These are phyloP conservation scores for Chloroceryle inda DNA, from an alignment of 2,797 vertebrate genomes.

Conservation along the genomic window DNA sequence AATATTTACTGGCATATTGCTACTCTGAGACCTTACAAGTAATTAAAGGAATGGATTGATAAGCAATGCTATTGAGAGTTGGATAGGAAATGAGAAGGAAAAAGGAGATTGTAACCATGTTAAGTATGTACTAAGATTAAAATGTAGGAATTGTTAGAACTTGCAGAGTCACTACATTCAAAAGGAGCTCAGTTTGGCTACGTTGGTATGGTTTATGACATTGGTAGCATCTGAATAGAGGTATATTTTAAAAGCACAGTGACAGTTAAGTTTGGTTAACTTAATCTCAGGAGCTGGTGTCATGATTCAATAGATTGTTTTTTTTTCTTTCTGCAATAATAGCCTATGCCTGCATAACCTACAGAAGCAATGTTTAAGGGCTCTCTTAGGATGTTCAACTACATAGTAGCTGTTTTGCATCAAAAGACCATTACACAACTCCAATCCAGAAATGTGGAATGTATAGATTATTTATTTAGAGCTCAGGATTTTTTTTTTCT, in stretches of 20 bases:
- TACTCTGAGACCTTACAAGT: not conserved
- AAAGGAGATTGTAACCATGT: not conserved
- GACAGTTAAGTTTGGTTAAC: not conserved
- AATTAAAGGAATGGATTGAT: not conserved
- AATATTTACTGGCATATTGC: not conserved
- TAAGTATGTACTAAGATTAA: not conserved
- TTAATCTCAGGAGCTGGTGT: not conserved
- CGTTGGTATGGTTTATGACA: not conserved
- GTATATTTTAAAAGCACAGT: not conserved
- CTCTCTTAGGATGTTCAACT: not conserved
- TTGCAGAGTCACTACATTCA: not conserved
- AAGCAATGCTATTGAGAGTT: not conserved
- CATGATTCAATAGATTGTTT: not conserved
- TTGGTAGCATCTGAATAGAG: not conserved
- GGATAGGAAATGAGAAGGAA: not conserved
- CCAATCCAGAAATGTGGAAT: not conserved
- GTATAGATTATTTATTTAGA: not conserved
- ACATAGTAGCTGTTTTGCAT: not conserved
- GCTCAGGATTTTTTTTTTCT: not conserved
- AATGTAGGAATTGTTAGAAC: not conserved
- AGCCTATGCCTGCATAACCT: not conserved
- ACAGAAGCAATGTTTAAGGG: not conserved
- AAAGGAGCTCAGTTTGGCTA: not conserved
- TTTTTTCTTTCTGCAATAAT: not conserved
- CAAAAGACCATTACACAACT: not conserved